Base-by-base conservation (phyloP, 2,888 invertebrate species). In the Ferrisia virgata region DNA sequence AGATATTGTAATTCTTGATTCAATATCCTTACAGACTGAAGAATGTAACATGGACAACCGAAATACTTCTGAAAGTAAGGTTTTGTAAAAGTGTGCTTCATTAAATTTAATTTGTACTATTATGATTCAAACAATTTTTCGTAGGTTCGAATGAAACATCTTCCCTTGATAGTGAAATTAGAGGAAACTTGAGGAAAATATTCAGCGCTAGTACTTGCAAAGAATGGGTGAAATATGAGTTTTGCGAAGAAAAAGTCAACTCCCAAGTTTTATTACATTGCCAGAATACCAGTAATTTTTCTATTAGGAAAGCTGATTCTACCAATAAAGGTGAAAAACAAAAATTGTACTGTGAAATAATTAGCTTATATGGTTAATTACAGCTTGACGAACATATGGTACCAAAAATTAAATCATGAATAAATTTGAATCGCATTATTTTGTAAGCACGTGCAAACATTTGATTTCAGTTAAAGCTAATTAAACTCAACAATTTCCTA, bases 381-480 rank as follows among this genome's bases (percentile, higher is more conserved):
- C 22, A 53, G 53, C 22, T 53, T 53, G 22, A 53, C 8, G 53
- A 53, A 53, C 53, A 53, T 22, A 53, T 53, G 53, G 53, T 53
- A 53, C 22, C 6, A 22, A 22, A 53, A 53, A 53, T 22, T 53
- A 31, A 69, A 31, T 31, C 31, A 31, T 69, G 69, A 69, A 69
- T 69, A 69, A 69, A 69, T 69, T 69, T 69, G 69, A 69, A 69
- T 69, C 28, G 13, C 28, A 69, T 69, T 69, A 69, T 69, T 13
- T 64, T 13, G 69, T 31, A 13, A 69, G 18, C n/a, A 28, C 15
- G 31, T 11, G 53, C 2, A 5, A 22, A 9, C 22, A 22, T 22
- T 2, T 11, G 6, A 8, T 53, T 22, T 53, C 22, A 18, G n/a
- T n/a, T n/a, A n/a, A n/a, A n/a, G n/a, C n/a, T n/a, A 9, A 53